Base-by-base conservation (phyloP, 2,113 vertebrate species). In the Peromyscus maniculatus region DNA sequence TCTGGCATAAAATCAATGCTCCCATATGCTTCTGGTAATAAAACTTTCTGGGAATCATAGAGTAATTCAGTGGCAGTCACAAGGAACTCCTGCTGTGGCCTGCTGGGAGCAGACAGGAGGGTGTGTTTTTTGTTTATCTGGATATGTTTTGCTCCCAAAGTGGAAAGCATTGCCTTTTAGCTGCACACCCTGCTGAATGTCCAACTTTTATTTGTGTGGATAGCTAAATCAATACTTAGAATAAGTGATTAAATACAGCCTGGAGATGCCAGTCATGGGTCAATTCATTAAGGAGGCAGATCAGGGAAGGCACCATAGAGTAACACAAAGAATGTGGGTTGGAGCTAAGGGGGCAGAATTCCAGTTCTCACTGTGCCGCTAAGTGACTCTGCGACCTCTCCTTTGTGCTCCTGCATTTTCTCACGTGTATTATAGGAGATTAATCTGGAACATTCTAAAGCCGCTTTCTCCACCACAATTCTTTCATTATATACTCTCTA, bases 21-120 rank as follows among this genome's bases (percentile, higher is more conserved):
- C 64, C 69, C 82, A 72, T 87, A 89, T 31, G 71, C 77, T 97
- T 93, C 93, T 87, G 83, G 75, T 24, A 95, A 96, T 96, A 96
- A 95, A 91, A 89, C 77, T 83, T 84, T 83, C 94, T 95, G 96
- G 89, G 95, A 83, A 91, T 80, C 78, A 26, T 46, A 46, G 46
- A 83, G 2, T 64, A 74, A 91, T 80, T 94, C 21, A 1, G 19
- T 87, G 31, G 96, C 31, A 19, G 31, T 82, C 31, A 0, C 31
- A 71, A 91, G 64, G 43, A 39, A 16, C 49, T 93, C 5, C 86
- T 87, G 16, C 74, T 6, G 2, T 82, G 97, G 69, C 75, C 74
- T 80, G 91, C 52, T 26, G 36, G 72, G 8, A 52, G 24, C 82
- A 36, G 1, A 72, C 16, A 89, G 36, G 21, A 91, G 96, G 77